Evolutionary conservation across 2,888 invertebrate species (phyloP).

Genomic region (Craniophora ligustri): DNA sequence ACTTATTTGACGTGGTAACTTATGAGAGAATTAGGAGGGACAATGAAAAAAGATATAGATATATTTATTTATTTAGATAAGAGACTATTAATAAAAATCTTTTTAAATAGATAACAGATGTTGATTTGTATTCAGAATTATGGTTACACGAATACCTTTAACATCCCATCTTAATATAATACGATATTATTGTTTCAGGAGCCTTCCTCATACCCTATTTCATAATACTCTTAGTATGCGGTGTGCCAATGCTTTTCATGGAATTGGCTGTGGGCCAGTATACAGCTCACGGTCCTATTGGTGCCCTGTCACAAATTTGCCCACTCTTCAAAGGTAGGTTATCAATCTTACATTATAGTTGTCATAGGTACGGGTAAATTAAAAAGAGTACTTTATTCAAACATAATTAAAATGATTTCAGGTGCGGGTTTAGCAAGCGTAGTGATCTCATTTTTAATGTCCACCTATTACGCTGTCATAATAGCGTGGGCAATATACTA

Average conservation of each 20-base stretch:
- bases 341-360: not conserved
- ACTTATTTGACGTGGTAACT: too few relatives aligned
- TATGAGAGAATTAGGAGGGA: too few relatives aligned
- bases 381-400: not conserved
- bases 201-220: constrained; percentile 98
- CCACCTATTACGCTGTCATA: constrained; percentile 98
- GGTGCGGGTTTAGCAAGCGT: constrained; percentile 98
- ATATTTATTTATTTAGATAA: too few relatives aligned
- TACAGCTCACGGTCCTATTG: constrained; percentile 97
- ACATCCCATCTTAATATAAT: too few relatives aligned
- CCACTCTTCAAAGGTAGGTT: constrained; percentile 96
- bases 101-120: too few relatives aligned
- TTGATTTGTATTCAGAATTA: too few relatives aligned
- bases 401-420: constrained; percentile 76
- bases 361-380: not conserved
- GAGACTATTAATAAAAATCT: too few relatives aligned
- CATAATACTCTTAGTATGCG: constrained; percentile 96
- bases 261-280: constrained; percentile 97
- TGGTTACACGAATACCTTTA: too few relatives aligned
- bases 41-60: too few relatives aligned
- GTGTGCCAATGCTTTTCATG: constrained; percentile 97
- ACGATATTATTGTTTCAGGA: constrained; percentile 89
- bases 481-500: constrained; percentile 98
- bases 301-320: constrained; percentile 96
- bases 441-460: constrained; percentile 97